Evolutionary conservation across 2,797 vertebrate species (phyloP).

Genomic region (Pitangus sulphuratus): DNA sequence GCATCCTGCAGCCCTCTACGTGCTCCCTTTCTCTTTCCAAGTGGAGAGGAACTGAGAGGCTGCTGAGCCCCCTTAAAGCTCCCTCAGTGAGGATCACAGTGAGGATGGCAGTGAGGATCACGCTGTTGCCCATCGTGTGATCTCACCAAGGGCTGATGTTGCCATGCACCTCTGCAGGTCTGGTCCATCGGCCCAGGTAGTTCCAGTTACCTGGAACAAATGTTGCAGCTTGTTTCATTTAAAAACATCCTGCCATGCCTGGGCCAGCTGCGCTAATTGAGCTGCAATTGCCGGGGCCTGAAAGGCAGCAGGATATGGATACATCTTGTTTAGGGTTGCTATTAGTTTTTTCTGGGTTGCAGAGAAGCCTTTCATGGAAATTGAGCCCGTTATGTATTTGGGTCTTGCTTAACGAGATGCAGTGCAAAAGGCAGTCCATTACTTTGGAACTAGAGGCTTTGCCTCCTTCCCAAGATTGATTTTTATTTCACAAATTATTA

Average conservation of each 20-base stretch:
- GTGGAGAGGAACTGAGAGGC: no score
- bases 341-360: constrained; percentile 31
- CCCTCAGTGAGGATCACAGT: not conserved
- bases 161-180: not conserved
- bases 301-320: constrained; percentile 24
- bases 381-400: constrained; percentile 69
- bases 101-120: not conserved
- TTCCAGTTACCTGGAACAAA: not conserved
- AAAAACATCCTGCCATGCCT: not conserved
- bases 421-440: constrained; percentile 51
- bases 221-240: not conserved
- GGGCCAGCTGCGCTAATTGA: not conserved
- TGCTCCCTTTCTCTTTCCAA: not conserved
- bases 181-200: not conserved
- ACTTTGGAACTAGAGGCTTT: constrained; percentile 66
- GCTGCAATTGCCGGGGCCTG: not conserved
- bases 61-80: not conserved
- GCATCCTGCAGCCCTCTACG: not conserved
- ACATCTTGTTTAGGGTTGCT: constrained; percentile 37
- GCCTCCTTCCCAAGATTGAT: constrained; percentile 68
- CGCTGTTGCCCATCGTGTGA: accelerated
- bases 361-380: constrained; percentile 52
- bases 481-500: constrained; percentile 69
- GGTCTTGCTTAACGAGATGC: constrained; percentile 66
- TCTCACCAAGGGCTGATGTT: not conserved